phyloP scores from a whole-genome alignment of 1,140 invertebrate genomes.

The Drosophila oshimai region DNA sequence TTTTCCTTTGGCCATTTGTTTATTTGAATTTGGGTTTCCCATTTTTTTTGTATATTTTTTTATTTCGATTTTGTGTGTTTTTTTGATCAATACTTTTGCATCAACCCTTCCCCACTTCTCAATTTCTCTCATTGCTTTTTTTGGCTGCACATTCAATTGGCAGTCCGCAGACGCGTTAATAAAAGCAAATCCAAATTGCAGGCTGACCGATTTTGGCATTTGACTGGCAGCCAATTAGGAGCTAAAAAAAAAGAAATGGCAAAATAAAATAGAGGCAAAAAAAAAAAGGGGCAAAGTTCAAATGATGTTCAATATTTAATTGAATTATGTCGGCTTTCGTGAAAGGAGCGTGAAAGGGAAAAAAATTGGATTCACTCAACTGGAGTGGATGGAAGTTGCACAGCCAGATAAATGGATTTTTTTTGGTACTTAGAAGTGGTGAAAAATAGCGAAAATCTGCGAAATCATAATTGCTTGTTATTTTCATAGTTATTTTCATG shows the following conservation, averaged over 20 bases:
- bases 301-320: constrained; percentile 50
- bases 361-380: constrained; percentile 2
- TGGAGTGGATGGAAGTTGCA: constrained; percentile 12
- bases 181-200: constrained; percentile 50
- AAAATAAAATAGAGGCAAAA: neutral
- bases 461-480: constrained; percentile 25
- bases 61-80: neutral
- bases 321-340: constrained; percentile 27
- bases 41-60: neutral
- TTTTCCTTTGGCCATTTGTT: constrained; percentile 10
- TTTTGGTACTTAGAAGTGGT: too few species aligned
- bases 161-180: constrained; percentile 25
- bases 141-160: constrained; percentile 36
- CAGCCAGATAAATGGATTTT: constrained; percentile 34
- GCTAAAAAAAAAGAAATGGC: neutral
- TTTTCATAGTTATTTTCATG: constrained; percentile 5
- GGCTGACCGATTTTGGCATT: constrained; percentile 43
- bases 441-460: neutral
- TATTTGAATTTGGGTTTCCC: constrained; percentile 15
- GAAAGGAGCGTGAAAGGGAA: neutral
- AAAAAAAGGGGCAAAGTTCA: constrained; percentile 18
- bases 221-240: constrained; percentile 66
- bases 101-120: neutral
- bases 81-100: neutral
- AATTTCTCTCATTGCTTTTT: constrained; percentile 1